A percentile compares a stretch with the other conserved stretches of the same genome.
These are phyloP conservation scores for Mionectes olivaceus DNA, from an alignment of 2,797 vertebrate genomes.

Conservation along the genomic window DNA sequence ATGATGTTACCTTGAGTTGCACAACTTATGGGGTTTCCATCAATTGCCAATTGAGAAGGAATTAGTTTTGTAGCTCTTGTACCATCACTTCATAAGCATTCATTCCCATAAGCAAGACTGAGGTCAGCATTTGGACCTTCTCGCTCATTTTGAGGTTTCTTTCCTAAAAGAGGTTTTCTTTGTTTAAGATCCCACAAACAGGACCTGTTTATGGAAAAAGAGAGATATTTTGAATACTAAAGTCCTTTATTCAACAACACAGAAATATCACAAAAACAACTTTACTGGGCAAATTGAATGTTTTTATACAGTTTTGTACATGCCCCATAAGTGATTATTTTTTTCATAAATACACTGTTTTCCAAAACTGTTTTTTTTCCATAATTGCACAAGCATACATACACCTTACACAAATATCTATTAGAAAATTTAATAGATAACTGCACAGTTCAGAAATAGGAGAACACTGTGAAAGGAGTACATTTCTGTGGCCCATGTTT, in stretches of 20 bases:
- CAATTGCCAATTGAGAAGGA: constrained; percentile 21
- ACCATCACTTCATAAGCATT: constrained; percentile 44
- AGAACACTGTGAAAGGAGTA: constrained; percentile 81
- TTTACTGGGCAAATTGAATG: constrained; percentile 85
- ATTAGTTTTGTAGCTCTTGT: constrained; percentile 20
- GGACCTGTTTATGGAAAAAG: constrained; percentile 79
- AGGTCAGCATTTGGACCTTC: constrained; percentile 41
- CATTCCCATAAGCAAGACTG: constrained; percentile 8
- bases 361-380: constrained; percentile 81
- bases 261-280: constrained; percentile 89
- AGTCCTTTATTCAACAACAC: constrained; percentile 89
- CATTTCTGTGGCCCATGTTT: constrained; percentile 77
- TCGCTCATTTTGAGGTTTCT: constrained; percentile 16
- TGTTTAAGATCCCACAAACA: constrained; percentile 76
- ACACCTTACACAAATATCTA: constrained; percentile 88
- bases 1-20: neutral
- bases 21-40: constrained; percentile 22
- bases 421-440: constrained; percentile 87
- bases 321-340: constrained; percentile 85
- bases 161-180: constrained; percentile 47
- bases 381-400: constrained; percentile 89
- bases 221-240: constrained; percentile 86
- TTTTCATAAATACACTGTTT: constrained; percentile 88
- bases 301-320: constrained; percentile 87
- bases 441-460: constrained; percentile 85